Conservation (phyloP, 30 jellyfish, hydroid and myxozoan genomes). For the Hydra vulgaris region DNA sequence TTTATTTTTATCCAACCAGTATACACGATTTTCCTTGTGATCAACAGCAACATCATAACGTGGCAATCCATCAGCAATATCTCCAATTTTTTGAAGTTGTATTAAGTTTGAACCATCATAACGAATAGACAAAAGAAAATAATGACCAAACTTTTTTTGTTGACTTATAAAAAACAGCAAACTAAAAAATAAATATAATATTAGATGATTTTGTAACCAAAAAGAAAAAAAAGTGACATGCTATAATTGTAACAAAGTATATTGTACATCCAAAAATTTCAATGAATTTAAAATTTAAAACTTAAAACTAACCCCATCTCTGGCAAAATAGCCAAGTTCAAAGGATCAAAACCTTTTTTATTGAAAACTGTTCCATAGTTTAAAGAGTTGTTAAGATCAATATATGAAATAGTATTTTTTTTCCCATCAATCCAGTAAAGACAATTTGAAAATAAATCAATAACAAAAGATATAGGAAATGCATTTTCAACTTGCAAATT, state of each 20-base stretch:
- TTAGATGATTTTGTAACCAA: no score
- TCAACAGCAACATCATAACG: not conserved
- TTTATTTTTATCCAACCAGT: not conserved
- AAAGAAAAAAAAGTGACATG: no score
- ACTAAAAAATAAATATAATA: not conserved
- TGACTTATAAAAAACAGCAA: not conserved
- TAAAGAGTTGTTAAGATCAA: not conserved
- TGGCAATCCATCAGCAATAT: not conserved
- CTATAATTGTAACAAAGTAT: no score
- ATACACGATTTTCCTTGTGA: not conserved
- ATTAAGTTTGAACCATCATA: not conserved
- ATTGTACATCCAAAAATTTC: no score
- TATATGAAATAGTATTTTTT: constrained; percentile 8
- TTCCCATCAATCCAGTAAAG: constrained; percentile 15
- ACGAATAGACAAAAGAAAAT: not conserved
- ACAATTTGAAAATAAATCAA: constrained; percentile 18
- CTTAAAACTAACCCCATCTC: constrained; percentile 29
- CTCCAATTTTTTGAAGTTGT: not conserved
- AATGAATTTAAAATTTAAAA: no score
- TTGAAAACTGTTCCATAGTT: constrained; percentile 9
- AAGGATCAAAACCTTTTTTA: constrained; percentile 8
- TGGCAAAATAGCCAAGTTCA: constrained; percentile 15
- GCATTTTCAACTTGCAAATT: constrained; percentile 8
- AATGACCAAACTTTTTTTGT: not conserved
- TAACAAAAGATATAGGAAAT: constrained; percentile 7